Base-by-base conservation (phyloP, 2,888 invertebrate species). In the Calameuta pallipes region DNA sequence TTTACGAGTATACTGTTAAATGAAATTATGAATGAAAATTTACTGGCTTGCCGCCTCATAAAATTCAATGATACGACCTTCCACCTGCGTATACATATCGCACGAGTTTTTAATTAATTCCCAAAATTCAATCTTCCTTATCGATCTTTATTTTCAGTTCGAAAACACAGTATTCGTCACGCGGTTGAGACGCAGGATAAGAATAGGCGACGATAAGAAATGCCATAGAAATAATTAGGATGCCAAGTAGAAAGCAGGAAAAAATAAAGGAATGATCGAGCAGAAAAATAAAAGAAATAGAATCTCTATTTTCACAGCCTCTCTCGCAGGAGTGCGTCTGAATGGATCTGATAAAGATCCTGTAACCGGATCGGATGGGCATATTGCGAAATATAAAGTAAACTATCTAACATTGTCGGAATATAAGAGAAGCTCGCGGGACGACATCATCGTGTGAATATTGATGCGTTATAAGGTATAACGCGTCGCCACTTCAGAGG, bases 331-430 rank as follows among this genome's bases (percentile, higher is more conserved):
- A 81, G 75, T 74, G 78, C 74, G 76, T 80, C 82, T 85, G 86
- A 87, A 87, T 85, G 84, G 86, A 84, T 78, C 77, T 82, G 88
- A 88, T 88, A 88, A 88, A 83, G 84, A 87, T 88, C 87, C 84
- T 82, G 83, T 86, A 85, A 81, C 76, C 69, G 73, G 81, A 85
- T 86, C 84, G 83, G 83, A 84, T 86, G 85, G 83, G 80, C 77
- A 73, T 82, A 86, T 85, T 84, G 85, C 78, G 88, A 88, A 88
- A 87, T 87, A 87, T 87, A 88, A 88, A 88, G 85, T 87, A 86
- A 88, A 87, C 86, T 85, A 83, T 81, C 85, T 78, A 83, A 82
- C 85, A 83, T 85, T 84, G 85, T 85, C 83, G 85, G 83, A 84
- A 84, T 85, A 83, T 83, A 82, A 77, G 79, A 80, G 79, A 75